These are phyloP conservation scores for Ericerus pela DNA, from an alignment of 1,140 invertebrate species.

Conservation along the genomic window DNA sequence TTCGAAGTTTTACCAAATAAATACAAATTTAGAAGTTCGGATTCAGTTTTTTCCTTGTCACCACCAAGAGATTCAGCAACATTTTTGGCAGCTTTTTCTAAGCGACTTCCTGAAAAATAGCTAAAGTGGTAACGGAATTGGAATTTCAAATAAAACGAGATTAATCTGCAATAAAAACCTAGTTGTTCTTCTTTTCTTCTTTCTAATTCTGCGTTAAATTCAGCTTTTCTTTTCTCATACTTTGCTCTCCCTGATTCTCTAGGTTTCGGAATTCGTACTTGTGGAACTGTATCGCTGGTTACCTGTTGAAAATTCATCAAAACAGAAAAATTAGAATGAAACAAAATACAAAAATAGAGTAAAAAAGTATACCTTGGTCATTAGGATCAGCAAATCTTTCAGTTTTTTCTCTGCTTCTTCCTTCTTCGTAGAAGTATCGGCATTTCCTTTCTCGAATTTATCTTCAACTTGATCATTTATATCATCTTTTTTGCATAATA, in stretches of 20 bases:
- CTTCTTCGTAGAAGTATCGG: too few species aligned
- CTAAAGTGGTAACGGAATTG: neutral
- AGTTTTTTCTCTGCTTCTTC: conserved; percentile 11
- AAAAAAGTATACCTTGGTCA: conserved; percentile 4
- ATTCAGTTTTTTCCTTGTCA: conserved; percentile 50
- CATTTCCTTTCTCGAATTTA: too few species aligned
- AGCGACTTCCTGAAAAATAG: conserved; percentile 22
- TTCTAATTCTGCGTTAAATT: neutral
- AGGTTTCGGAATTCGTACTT: conserved; percentile 10
- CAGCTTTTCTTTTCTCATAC: neutral
- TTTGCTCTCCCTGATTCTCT: conserved; percentile 6
- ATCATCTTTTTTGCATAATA: too few species aligned
- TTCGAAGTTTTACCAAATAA: neutral
- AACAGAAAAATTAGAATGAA: neutral
- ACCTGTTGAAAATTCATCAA: neutral
- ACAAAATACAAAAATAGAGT: neutral
- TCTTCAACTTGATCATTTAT: too few species aligned
- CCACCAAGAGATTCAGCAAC: conserved; percentile 48
- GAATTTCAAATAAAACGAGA: neutral
- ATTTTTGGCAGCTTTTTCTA: conserved; percentile 45
- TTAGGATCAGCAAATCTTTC: conserved; percentile 8
- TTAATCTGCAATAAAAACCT: conserved; percentile 1
- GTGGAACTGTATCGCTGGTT: neutral
- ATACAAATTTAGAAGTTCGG: conserved; percentile 45
- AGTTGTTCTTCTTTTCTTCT: neutral